Percentiles rank a stretch among this genome's conserved stretches.
These are phyloP conservation scores for Strigamia crassipes DNA, from an alignment of 2,888 invertebrate genomes.

Conservation along the genomic window DNA sequence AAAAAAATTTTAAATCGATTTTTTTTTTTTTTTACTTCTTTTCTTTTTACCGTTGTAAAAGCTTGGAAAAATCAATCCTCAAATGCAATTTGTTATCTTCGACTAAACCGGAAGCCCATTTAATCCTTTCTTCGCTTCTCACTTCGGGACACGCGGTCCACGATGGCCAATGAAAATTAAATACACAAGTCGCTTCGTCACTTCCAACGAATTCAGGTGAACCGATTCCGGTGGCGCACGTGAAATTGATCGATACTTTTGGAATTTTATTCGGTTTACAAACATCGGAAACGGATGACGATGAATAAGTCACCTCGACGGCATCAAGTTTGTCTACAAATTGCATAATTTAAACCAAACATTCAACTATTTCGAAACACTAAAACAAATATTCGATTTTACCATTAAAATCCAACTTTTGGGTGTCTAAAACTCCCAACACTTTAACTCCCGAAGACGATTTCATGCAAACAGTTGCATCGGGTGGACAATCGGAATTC, in stretches of 20 bases:
- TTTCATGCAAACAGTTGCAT: background rate
- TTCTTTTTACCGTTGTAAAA: background rate
- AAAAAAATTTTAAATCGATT: background rate
- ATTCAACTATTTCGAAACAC: too few relatives aligned
- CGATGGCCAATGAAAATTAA: background rate
- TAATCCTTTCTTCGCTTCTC: background rate
- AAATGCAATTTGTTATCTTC: background rate
- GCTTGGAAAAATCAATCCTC: background rate
- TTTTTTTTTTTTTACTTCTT: background rate
- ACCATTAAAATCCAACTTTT: background rate
- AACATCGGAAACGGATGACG: background rate
- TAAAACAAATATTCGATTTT: background rate
- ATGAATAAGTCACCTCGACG: background rate
- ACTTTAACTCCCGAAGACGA: background rate
- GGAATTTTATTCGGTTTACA: background rate
- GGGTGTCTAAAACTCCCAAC: background rate
- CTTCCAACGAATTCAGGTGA: background rate
- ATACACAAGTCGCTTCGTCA: background rate
- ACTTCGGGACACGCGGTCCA: slow-evolving; percentile 5
- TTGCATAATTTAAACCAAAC: background rate
- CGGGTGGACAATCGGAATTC: background rate
- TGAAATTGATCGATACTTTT: background rate
- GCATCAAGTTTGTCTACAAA: background rate
- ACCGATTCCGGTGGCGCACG: background rate
- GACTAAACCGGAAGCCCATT: background rate